Evolutionary conservation across 2,888 invertebrate genomes (phyloP), one percentile per base, ranked within the genome.

Genomic region (Netelia virgata): DNA sequence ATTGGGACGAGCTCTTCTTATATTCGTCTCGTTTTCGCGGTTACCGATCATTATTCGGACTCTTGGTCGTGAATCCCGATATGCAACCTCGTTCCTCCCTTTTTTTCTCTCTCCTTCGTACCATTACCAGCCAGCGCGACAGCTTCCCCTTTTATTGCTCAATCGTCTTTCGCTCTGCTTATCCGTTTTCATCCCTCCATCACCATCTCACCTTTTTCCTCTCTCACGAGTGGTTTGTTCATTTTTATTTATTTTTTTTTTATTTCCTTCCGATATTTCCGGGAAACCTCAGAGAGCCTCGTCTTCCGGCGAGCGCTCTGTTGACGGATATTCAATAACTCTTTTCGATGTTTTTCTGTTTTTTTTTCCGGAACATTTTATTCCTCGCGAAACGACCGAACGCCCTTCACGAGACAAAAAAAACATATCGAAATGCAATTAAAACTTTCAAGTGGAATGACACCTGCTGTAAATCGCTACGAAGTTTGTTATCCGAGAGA

Each of bases 371-470:
- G 41, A 18, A 79, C 72, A 81, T 81, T 74, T 47, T 23, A 59
- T 66, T 68, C 18, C 50, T 50, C 68, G 61, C n/a, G 18, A 53
- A 47, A 53, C 57, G 74, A 76, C 10, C 20, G 18, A 70, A 70
- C 53, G 28, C 8, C 28, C 47, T 18, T 69, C 41, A 57, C 53
- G 69, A 81, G 53, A 36, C 0, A 1, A 8, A 36, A 36, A 36
- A 84, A 74, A 78, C 74, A 84, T 77, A 80, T 78, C 73, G 69
- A 72, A 55, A 82, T 74, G 78, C 50, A 78, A 84, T 84, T 84
- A 68, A 64, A 64, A 57, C 57, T 73, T 84, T 77, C 63, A 74
- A 81, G 81, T 41, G 66, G n/a, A 63, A 69, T 20, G 63, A 77
- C 76, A 77, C 47, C 61, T 69, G 36, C 59, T 43, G 43, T 55